Base-by-base conservation (phyloP, 2,888 invertebrate genomes). In the Xylocampa areola region DNA sequence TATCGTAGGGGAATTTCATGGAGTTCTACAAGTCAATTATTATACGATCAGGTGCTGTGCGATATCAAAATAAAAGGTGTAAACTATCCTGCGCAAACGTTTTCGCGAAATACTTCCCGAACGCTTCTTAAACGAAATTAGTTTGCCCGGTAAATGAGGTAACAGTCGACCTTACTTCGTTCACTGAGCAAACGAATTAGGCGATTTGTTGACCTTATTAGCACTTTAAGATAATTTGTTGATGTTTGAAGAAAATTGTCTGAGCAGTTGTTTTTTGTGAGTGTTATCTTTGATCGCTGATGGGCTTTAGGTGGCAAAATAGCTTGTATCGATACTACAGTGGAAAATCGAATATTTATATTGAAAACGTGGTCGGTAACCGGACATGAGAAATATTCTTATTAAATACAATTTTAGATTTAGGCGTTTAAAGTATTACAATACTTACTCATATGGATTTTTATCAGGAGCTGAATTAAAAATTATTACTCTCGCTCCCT, bases 181-280 rank as follows among this genome's bases (percentile, higher is more conserved):
- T 64, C 39, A 45, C 41, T 30, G 47, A 14, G 64, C 54, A 61
- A 64, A 67, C 67, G 16, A 64, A 65, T 52, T 63, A 44, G 27
- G 66, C 17, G 44, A 66, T 53, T 53, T 64, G 52, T 66, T 59
- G 53, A 61, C 41, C 37, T 64, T 61, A 64, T 61, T 47, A 64
- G 41, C 53, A 51, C 21, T 66, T 60, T 37, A 13, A n/a, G 30
- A 25, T 67, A 47, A 30, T 30, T 48, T 37, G 37, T 57, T 49
- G 58, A 25, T 57, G 23, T 36, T 29, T 10, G 23, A 36, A 19
- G 16, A 23, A 13, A 54, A 17, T 33, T 1, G 2, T 33, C 10
- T 8, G 17, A 11, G 7, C 37, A 11, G 30, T 13, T 30, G 4
- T 33, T 1, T 23, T 14, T 11, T 33, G 7, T 14, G 14, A n/a